These are phyloP conservation scores for Gila robusta DNA, from an alignment of 2,797 vertebrate species.

Conservation along the genomic window DNA sequence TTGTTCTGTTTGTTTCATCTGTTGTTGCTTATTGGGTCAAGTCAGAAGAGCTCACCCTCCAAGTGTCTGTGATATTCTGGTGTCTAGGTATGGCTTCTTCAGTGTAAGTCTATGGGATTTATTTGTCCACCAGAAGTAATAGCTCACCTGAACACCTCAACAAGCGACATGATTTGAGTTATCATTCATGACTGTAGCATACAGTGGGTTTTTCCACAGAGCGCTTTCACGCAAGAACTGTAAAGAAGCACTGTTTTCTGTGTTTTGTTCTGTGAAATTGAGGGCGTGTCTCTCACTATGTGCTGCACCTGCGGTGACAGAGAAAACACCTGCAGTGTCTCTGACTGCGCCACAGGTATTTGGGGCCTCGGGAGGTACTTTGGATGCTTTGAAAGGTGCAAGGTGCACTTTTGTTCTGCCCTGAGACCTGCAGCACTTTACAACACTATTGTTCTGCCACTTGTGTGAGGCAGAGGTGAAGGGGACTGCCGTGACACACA, in stretches of 20 bases:
- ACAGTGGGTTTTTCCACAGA: not conserved
- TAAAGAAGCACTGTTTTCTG: constrained; percentile 38
- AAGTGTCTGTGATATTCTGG: not conserved
- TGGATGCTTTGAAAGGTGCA: constrained; percentile 75
- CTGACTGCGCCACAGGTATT: constrained; percentile 72
- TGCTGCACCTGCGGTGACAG: constrained; percentile 62
- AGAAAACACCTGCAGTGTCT: constrained; percentile 50
- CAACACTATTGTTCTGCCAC: constrained; percentile 75
- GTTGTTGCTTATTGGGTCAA: not conserved
- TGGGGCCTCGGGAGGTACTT: constrained; percentile 66
- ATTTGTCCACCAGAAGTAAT: not conserved
- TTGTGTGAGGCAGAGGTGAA: constrained; percentile 59
- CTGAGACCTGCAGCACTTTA: constrained; percentile 66
- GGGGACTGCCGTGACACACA: constrained; percentile 57
- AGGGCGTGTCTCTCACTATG: constrained; percentile 45
- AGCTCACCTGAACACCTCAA: not conserved
- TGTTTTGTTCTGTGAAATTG: constrained; percentile 41
- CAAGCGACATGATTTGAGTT: not conserved
- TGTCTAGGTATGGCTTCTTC: not conserved
- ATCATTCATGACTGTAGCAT: too few relatives aligned
- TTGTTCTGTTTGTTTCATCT: not conserved
- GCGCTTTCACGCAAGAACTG: not conserved
- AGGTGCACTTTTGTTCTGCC: constrained; percentile 84
- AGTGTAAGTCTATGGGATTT: not conserved
- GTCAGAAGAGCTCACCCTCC: not conserved